phyloP scores from a whole-genome alignment of 2,888 invertebrate genomes.

The Drosophila eohydei region DNA sequence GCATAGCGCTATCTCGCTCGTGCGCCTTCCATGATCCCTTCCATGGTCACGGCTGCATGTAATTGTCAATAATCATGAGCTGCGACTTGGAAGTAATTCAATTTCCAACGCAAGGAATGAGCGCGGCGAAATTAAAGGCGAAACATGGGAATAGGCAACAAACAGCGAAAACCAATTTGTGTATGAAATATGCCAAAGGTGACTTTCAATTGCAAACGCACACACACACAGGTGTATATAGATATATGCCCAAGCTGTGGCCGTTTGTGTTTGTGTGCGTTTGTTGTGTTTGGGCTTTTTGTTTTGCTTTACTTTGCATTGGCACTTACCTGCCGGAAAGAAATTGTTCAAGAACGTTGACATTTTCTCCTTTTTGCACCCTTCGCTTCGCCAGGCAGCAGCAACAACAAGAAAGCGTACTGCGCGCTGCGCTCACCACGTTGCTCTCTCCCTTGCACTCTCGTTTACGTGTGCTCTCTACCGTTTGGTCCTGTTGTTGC shows the following conservation, averaged over 20 bases:
- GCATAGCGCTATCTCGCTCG: constrained; percentile 7
- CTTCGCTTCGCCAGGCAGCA: constrained; percentile 34
- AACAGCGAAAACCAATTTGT: constrained; percentile 17
- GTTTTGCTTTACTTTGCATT: constrained; percentile 34
- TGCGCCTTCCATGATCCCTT: constrained; percentile 36
- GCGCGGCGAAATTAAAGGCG: constrained; percentile 26
- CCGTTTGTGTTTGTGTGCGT: constrained; percentile 21
- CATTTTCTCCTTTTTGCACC: constrained; percentile 78
- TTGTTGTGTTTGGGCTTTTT: constrained; percentile 21
- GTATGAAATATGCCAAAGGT: constrained; percentile 75
- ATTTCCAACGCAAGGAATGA: constrained; percentile 50
- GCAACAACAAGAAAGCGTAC: constrained; percentile 41
- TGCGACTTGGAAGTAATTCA: constrained; percentile 42
- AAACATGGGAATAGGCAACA: constrained; percentile 19
- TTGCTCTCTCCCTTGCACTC: constrained; percentile 21
- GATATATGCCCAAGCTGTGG: not conserved
- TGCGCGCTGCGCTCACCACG: constrained; percentile 38
- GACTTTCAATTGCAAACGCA: constrained; percentile 67
- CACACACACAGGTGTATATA: not conserved
- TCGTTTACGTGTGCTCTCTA: constrained; percentile 1
- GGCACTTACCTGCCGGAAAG: constrained; percentile 84
- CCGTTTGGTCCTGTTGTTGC: constrained; percentile 34
- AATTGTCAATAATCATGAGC: constrained; percentile 73
- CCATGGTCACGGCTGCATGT: constrained; percentile 61
- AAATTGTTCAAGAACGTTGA: constrained; percentile 85